Percentiles rank a stretch among this genome's conserved stretches.
phyloP scores from a whole-genome alignment of 2,888 invertebrate species.

The Phasia obesa region DNA sequence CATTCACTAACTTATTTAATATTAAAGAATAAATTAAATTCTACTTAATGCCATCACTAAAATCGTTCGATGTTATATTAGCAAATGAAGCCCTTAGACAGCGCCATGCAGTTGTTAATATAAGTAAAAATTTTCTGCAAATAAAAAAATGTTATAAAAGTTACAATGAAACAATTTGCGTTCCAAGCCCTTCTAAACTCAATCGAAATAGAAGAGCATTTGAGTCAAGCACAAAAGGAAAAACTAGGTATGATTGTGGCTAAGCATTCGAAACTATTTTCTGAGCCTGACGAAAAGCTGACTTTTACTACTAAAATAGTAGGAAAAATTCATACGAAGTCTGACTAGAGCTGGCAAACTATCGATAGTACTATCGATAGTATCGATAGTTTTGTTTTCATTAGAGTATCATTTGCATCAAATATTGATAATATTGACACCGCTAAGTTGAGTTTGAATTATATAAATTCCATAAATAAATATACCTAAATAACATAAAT shows the following conservation, averaged over 20 bases:
- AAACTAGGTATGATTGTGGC: constrained; percentile 9
- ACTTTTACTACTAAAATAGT: constrained; percentile 6
- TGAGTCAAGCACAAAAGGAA: constrained; percentile 26
- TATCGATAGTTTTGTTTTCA: too few species aligned
- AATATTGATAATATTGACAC: too few species aligned
- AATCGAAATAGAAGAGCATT: constrained; percentile 18
- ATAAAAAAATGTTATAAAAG: constrained; percentile 30
- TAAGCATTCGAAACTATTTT: constrained; percentile 4
- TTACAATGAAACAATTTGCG: constrained; percentile 21
- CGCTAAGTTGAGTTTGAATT: too few species aligned
- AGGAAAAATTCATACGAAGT: not conserved
- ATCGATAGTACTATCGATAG: too few species aligned
- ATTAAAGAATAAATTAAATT: constrained; percentile 23
- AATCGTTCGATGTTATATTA: not conserved
- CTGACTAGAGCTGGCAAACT: too few species aligned
- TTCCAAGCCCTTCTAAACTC: constrained; percentile 20
- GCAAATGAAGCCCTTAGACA: not conserved
- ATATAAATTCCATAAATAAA: too few species aligned
- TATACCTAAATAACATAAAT: too few species aligned
- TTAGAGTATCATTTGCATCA: too few species aligned
- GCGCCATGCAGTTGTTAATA: constrained; percentile 16
- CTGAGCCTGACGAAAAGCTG: not conserved
- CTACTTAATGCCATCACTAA: constrained; percentile 14
- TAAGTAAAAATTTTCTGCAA: constrained; percentile 10
- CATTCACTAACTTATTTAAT: constrained; percentile 31